These are phyloP conservation scores for Pedionomus torquatus DNA, from an alignment of 2,113 vertebrate species.

Conservation along the genomic window DNA sequence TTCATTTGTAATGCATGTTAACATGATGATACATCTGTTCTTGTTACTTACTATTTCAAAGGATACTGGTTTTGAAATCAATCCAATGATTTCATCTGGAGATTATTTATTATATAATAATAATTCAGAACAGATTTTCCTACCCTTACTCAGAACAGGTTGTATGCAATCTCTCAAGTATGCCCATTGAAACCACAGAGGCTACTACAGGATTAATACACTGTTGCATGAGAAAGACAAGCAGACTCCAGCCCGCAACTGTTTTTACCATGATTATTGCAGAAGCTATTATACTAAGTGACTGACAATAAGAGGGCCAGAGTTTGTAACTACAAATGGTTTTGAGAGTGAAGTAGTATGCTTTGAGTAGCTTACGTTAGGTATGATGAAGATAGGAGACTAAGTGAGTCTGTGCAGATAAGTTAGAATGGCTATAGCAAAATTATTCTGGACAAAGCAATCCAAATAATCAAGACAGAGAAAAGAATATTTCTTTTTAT, in stretches of 20 bases:
- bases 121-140: not conserved
- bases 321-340: not conserved
- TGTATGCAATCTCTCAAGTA: not conserved
- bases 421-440: not conserved
- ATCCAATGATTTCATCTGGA: conserved; percentile 4
- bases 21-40: not conserved
- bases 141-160: not conserved
- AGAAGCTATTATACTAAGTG: not conserved
- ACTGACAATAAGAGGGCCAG: not conserved
- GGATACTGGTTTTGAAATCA: not conserved
- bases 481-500: not conserved
- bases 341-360: not conserved
- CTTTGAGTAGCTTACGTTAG: not conserved
- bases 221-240: not conserved
- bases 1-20: not conserved
- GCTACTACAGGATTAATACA: not conserved
- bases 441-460: not conserved
- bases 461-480: not conserved
- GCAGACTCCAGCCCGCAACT: not conserved
- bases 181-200: not conserved
- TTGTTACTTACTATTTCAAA: not conserved
- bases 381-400: not conserved
- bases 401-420: not conserved
- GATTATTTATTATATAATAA: not conserved
- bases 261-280: not conserved